phyloP scores from a whole-genome alignment of 2,113 vertebrate genomes.

The Lycocorax pyrrhopterus region DNA sequence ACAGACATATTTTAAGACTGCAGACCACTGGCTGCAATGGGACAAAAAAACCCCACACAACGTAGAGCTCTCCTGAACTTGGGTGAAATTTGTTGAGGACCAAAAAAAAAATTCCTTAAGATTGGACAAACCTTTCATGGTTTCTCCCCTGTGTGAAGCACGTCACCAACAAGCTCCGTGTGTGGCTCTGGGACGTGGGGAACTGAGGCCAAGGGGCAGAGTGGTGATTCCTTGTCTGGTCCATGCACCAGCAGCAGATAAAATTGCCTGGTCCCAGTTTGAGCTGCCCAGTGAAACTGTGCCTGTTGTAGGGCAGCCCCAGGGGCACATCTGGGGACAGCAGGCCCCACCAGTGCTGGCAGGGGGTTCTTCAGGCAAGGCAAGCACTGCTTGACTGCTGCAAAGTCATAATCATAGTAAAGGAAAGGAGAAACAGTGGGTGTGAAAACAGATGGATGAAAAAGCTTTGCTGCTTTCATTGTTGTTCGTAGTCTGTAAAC shows the following conservation, averaged over 20 bases:
- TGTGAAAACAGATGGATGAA: slow-evolving; percentile 32
- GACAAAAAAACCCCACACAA: neutral
- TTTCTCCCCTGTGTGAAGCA: neutral
- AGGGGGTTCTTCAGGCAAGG: neutral
- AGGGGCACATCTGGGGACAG: fast-evolving
- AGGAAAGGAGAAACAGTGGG: neutral
- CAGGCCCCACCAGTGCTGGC: neutral
- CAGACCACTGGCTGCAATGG: neutral
- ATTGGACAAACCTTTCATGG: neutral
- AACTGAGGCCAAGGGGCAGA: neutral
- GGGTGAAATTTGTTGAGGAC: neutral
- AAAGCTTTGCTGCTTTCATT: slow-evolving; percentile 1
- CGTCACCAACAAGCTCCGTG: neutral
- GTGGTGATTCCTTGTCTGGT: neutral
- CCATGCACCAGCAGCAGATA: neutral
- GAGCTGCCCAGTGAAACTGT: neutral
- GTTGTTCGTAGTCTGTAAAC: neutral
- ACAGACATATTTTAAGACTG: neutral
- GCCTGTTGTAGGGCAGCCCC: neutral
- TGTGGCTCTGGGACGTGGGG: neutral
- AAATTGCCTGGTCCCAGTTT: neutral
- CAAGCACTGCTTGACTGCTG: neutral
- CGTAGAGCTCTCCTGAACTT: neutral
- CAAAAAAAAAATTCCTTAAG: neutral
- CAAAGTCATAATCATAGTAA: neutral